Base-by-base conservation (phyloP, 2,113 vertebrate species). In the Platycercus adscitus region DNA sequence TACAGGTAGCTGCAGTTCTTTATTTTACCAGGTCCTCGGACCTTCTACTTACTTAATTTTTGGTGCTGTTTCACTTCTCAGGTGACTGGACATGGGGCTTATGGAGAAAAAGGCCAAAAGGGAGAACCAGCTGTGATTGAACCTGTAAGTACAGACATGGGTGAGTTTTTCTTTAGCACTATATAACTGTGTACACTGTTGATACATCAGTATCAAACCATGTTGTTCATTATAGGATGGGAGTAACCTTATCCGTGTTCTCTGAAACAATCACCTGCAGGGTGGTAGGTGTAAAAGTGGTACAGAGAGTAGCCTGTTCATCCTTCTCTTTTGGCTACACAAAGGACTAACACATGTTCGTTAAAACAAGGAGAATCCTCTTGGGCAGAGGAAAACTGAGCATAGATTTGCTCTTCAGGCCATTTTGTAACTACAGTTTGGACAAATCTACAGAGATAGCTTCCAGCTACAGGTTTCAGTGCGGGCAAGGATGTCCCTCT, bases 91-190 rank as follows among this genome's bases (percentile, higher is more conserved):
- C 98, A 97, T 82, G 98, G 98, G 41, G 96, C 90, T 81, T 98
- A 98, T 18, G 99, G 99, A 78, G 98, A 99, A 97, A 99, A 99
- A 94, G 99, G 99, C 81, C 98, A 99, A 86, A 99, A 99, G 83
- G 99, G 99, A 66, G 99, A 99, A 77, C 99, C 99, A 17, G 99
- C 99, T 26, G 99, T 99, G 43, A 99, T 99, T 61, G 99, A 99
- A 97, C 99, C 99, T 55, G 99, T 99, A 98, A 99, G 99, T 98
- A 94, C 29, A 43, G 23, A 58, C 60, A 33, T 71, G 50, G 58
- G 50, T 33, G 75, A 52, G n/a, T 18, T 49, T 92, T 72, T 61
- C 20, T 41, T 85, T 80, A 81, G 39, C 17, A 25, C 46, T 80
- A 13, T 49, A 8, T 43, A 61, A 16, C 46, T 55, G 15, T 17